Evolutionary conservation across 2,113 vertebrate genomes (phyloP).

Genomic region (Daboia siamensis): DNA sequence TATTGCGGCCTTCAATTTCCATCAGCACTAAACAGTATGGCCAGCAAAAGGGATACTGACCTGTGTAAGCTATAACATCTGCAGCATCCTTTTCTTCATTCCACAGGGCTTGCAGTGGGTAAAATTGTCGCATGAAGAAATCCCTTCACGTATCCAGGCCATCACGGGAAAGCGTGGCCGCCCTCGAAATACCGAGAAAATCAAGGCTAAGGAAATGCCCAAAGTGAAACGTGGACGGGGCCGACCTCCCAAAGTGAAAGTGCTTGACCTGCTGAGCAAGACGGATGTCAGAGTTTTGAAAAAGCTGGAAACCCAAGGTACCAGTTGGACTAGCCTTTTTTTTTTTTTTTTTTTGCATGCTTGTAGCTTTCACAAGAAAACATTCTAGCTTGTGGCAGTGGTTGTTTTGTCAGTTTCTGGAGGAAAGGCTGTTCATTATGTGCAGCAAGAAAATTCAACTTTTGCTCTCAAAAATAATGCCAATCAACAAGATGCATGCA

Average conservation of each 20-base stretch:
- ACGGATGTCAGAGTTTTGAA: slow-evolving; percentile 82
- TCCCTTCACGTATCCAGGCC: slow-evolving; percentile 93
- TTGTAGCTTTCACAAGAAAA: slow-evolving; percentile 9
- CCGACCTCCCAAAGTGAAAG: slow-evolving; percentile 86
- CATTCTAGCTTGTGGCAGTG: neutral
- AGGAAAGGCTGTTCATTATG: slow-evolving; percentile 10
- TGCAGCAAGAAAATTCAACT: slow-evolving; percentile 32
- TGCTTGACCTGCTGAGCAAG: slow-evolving; percentile 86
- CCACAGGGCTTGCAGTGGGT: slow-evolving; percentile 86
- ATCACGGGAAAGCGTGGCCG: slow-evolving; percentile 93
- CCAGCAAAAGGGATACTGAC: neutral
- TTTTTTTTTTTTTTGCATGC: neutral
- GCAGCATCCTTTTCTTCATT: neutral
- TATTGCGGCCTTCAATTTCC: neutral
- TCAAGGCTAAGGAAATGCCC: slow-evolving; percentile 65
- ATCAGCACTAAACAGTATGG: neutral
- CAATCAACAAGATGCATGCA: slow-evolving; percentile 24
- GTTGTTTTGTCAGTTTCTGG: slow-evolving; percentile 9
- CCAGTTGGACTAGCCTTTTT: neutral
- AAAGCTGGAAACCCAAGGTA: slow-evolving; percentile 87
- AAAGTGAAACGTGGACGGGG: slow-evolving; percentile 76
- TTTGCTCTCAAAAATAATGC: slow-evolving; percentile 30
- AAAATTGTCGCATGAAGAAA: slow-evolving; percentile 86
- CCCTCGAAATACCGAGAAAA: slow-evolving; percentile 88
- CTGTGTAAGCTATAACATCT: neutral